Evolutionary conservation across 2,113 vertebrate species (phyloP), one percentile per base, ranked within the genome.

Genomic region (Gyps fulvus): DNA sequence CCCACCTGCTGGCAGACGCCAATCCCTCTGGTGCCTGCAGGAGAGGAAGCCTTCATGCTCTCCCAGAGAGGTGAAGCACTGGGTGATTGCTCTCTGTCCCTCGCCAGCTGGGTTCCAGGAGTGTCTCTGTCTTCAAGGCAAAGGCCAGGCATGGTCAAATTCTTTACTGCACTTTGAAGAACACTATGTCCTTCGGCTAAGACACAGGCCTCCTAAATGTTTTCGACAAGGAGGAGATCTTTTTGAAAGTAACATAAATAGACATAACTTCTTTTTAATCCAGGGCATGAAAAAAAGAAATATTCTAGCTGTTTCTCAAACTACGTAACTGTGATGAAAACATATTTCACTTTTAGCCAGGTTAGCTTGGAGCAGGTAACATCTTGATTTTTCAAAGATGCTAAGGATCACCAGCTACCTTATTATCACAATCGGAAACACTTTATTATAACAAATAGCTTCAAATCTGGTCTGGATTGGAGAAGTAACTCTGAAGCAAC

Each of bases 401-500:
- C n/a, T 49, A 69, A 69, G 15, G 27, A 62, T 66, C 36, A 76
- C 36, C 49, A 90, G 34, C 42, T 79, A 55, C 58, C 36, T 66
- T 50, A 47, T 61, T 50, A 52, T 57, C 57, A 92, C n/a, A 65
- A 43, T 27, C 29, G 40, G 62, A 89, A 74, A 71, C 25, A 36
- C 12, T 61, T 38, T 42, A 38, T 55, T 62, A 13, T 15, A 92
- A 50, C 21, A 58, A 61, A 66, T 27, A 91, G 16, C n/a, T 91
- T 84, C 67, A 92, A 90, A 73, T 81, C 25, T 62, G 18, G 55
- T 45, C 69, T 67, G 29, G 34, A 82, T 74, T 6, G 2, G 52
- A 91, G 52, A 89, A 91, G 42, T 63, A 91, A 67, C 50, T 63
- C 23, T 40, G 47, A 87, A 79, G 59, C n/a, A 83, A 86, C 70